Percentiles rank a stretch among this genome's conserved stretches.
phyloP scores from a whole-genome alignment of 1,140 invertebrate species.

The Drosophila melanica region DNA sequence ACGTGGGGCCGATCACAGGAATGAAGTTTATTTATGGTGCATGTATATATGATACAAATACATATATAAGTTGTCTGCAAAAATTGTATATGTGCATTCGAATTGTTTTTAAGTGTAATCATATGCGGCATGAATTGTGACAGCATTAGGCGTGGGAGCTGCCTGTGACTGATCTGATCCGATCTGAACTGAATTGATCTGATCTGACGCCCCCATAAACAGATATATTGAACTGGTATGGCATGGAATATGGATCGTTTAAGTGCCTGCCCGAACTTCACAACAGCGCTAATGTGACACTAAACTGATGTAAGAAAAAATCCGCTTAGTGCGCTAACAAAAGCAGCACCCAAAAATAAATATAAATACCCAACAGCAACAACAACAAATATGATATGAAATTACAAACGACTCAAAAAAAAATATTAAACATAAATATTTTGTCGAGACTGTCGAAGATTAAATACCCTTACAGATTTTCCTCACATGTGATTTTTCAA shows the following conservation, averaged over 20 bases:
- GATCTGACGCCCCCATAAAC: conserved; percentile 48
- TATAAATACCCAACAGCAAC: conserved; percentile 62
- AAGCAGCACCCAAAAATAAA: conserved; percentile 65
- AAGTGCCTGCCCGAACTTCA: conserved; percentile 46
- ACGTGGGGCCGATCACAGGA: conserved; percentile 29
- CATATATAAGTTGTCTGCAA: conserved; percentile 35
- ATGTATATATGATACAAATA: conserved; percentile 11
- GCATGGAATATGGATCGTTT: conserved; percentile 7
- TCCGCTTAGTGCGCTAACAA: conserved; percentile 72
- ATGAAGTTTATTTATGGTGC: conserved; percentile 11
- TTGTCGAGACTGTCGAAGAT: neutral
- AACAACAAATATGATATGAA: conserved; percentile 51
- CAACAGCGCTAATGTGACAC: conserved; percentile 75
- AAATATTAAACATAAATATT: conserved; percentile 34
- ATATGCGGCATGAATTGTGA: conserved; percentile 18
- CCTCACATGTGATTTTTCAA: no score
- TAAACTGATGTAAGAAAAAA: conserved; percentile 80
- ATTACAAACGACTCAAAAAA: conserved; percentile 62
- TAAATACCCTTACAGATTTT: neutral
- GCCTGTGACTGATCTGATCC: conserved; percentile 13
- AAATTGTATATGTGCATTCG: conserved; percentile 19
- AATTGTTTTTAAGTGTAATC: conserved; percentile 10
- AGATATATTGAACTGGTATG: neutral
- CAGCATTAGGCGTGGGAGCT: neutral
- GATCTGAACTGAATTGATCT: conserved; percentile 16